A percentile compares a stretch with the other conserved stretches of the same genome.
These are phyloP conservation scores for Apotomis turbidana DNA, from an alignment of 2,888 invertebrate genomes.

Conservation along the genomic window DNA sequence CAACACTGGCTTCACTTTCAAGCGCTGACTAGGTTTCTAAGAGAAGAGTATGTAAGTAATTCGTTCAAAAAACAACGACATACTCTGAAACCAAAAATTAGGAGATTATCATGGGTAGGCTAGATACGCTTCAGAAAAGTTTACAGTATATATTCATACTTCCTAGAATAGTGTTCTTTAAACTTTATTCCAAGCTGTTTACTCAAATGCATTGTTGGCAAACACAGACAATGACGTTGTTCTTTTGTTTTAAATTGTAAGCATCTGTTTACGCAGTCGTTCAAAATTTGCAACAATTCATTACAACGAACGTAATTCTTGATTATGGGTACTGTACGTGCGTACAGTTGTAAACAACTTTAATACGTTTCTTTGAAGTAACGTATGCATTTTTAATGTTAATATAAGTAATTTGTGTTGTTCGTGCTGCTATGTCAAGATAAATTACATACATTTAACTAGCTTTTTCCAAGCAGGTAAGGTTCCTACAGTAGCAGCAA, in stretches of 20 bases:
- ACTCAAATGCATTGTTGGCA: constrained; percentile 38
- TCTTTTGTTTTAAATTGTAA: constrained; percentile 36
- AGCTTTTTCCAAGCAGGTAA: too few species aligned
- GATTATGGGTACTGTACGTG: constrained; percentile 21
- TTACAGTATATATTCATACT: neutral
- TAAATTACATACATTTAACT: too few species aligned
- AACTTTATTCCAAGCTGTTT: constrained; percentile 16
- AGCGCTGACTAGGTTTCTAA: too few species aligned
- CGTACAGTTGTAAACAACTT: constrained; percentile 21
- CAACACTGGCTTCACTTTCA: too few species aligned
- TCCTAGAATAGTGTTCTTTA: constrained; percentile 11
- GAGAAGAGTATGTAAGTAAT: too few species aligned
- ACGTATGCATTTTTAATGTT: constrained; percentile 5
- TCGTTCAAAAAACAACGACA: too few species aligned
- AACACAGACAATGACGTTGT: constrained; percentile 41
- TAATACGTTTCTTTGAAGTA: constrained; percentile 12
- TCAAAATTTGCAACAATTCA: constrained; percentile 29
- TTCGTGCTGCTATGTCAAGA: neutral
- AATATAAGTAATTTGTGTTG: neutral
- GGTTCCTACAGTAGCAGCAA: too few species aligned
- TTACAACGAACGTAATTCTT: constrained; percentile 14
- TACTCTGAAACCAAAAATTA: too few species aligned
- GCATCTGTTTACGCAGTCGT: constrained; percentile 30
- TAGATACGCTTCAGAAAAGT: neutral
- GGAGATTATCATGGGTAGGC: too few species aligned